Base-by-base conservation (phyloP, 1,140 invertebrate species). In the Paraescarpia echinospica region DNA sequence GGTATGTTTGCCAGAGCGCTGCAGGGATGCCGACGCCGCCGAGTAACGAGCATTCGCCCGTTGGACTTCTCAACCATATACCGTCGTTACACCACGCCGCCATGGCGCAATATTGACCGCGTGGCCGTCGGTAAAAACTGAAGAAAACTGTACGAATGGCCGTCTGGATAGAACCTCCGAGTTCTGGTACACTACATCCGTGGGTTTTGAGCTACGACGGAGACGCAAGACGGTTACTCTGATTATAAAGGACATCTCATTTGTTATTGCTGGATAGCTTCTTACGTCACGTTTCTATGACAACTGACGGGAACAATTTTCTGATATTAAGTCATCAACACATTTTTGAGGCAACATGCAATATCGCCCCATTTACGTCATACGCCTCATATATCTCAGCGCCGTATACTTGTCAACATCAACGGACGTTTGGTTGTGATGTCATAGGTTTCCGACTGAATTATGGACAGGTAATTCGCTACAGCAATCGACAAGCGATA, bases 1-100 rank as follows among this genome's bases (percentile, higher is more conserved):
- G 97, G 97, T 97, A 97, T 95, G 96, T 97, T 59, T 97, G 97
- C 94, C 97, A 97, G 94, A 96, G 96, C 92, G 95, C 96, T 1
- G 96, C 95, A 1, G 96, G 96, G 4, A 96, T 96, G 96, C 95
- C 96, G 94, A 95, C 96, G 94, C 95, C 96, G 93, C 94, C 97
- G 34, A 96, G 96, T 95, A 97, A 96, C 92, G 96, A 97, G 94
- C 96, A 97, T 93, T 97, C 97, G 33, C 96, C 97, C 18, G 96
- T 97, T n/a, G 96, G 97, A 93, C 93, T 94, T 95, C 96, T 94
- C 94, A 97, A 94, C 1, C 97, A 97, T 94, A 95, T 97, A 92
- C 96, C 96, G 94, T 96, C 96, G 93, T 96, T 95, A 89, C 95
- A 96, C 91, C 95, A 95, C 18, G 94, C 95, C 88, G 94, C 95